Base-by-base conservation (phyloP, 2,113 vertebrate genomes). In the Aldabrachelys gigantea region DNA sequence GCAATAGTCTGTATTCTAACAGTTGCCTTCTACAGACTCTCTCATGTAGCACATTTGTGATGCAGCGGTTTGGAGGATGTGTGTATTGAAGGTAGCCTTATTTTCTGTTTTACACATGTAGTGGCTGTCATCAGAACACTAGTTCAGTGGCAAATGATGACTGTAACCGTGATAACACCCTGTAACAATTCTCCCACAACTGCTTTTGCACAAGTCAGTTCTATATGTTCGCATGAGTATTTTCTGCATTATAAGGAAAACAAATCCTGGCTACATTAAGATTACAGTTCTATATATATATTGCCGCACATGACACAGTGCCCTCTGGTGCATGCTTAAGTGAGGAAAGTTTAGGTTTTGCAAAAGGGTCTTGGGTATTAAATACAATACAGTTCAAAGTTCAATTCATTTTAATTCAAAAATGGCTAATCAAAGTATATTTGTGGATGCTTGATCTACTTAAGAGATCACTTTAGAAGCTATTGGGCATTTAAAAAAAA, bases 401-500 rank as follows among this genome's bases (percentile, higher is more conserved):
- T 47, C 8, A 0, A 21, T 85, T 53, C 35, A 25, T 16, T 53
- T 16, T 22, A 35, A 50, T 1, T 22, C 10, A 8, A 52, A 52
- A 72, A 49, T 13, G 52, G 4, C 57, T n/a, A 84, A 92, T 83
- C 57, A 79, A 87, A 8, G 59, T 57, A 49, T 54, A 84, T 87
- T 86, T 25, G 49, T 2, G 0, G 6, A 2, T 78, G 25, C n/a
- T 84, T 90, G 89, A 78, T 93, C 59, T 82, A 80, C 88, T 96
- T 94, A 44, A 80, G 72, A 49, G 90, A 89, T 56, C 59, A 87
- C 52, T 87, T 96, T 95, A 96, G 96, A 83, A 84, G 56, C 38
- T 79, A 62, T 84, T 93, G 86, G 86, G 72, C 85, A 82, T 92
- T 44, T 62, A 35, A 88, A 92, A 88, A 88, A 84, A 85, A 47